Percentiles rank a stretch among this genome's conserved stretches.
These are phyloP conservation scores for Scaptomyza reducta DNA, from an alignment of 2,888 invertebrate species.

Conservation along the genomic window DNA sequence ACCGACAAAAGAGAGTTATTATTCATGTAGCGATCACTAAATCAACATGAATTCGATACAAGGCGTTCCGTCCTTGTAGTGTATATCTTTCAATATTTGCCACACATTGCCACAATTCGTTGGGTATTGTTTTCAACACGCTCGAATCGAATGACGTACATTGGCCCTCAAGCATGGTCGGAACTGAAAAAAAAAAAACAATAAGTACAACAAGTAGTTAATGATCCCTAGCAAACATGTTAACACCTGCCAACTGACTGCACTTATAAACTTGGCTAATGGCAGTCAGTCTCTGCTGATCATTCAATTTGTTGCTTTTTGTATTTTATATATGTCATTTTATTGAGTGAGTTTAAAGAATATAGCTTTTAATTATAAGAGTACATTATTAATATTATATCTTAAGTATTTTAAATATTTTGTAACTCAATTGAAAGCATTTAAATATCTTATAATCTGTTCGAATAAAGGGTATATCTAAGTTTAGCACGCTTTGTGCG, in stretches of 20 bases:
- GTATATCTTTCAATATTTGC: conserved; percentile 26
- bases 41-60: conserved; percentile 22
- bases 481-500: neutral
- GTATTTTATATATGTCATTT: too few species aligned
- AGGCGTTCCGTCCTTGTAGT: neutral
- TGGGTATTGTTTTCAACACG: conserved; percentile 42
- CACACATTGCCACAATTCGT: conserved; percentile 29
- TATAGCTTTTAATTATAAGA: too few species aligned
- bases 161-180: conserved; percentile 22
- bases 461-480: conserved; percentile 1
- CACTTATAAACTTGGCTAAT: conserved; percentile 28
- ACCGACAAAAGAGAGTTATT: conserved; percentile 31
- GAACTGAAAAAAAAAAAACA: conserved; percentile 41
- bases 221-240: conserved; percentile 54
- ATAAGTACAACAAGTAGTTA: conserved; percentile 28
- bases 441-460: too few species aligned
- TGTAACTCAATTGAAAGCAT: too few species aligned
- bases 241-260: conserved; percentile 43
- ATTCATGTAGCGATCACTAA: conserved; percentile 19
- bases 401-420: too few species aligned
- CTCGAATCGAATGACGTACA: conserved; percentile 71
- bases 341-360: too few species aligned
- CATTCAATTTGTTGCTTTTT: conserved; percentile 11
- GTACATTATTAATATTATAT: too few species aligned
- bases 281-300: conserved; percentile 19